Conservation (phyloP, 2,797 vertebrate species). For the Hydrophis major region DNA sequence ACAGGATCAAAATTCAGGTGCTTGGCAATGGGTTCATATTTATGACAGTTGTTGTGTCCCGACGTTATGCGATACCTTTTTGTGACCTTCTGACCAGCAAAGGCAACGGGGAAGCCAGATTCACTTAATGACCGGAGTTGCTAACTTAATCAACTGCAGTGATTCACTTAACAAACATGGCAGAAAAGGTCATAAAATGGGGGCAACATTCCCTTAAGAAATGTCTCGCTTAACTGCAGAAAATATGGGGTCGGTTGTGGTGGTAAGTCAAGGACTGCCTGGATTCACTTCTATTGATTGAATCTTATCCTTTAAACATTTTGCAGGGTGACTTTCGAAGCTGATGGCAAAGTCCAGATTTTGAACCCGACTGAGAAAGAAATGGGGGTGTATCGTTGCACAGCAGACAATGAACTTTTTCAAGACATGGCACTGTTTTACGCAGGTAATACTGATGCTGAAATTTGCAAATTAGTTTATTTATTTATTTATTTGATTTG, state of each 20-base stretch:
- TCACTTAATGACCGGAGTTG: background rate
- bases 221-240: background rate
- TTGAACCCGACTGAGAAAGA: constrained; percentile 73
- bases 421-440: constrained; percentile 74
- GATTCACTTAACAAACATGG: background rate
- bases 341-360: constrained; percentile 73
- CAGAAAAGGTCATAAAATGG: background rate
- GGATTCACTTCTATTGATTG: background rate
- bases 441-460: constrained; percentile 72
- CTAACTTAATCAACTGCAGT: background rate
- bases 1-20: background rate
- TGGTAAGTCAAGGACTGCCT: background rate
- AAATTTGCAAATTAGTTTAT: background rate
- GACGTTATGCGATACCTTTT: fast-evolving
- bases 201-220: background rate
- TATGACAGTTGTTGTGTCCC: background rate
- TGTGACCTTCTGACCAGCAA: background rate
- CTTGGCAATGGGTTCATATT: background rate
- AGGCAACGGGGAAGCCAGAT: background rate
- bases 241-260: background rate
- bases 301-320: background rate
- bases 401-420: constrained; percentile 72
- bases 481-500: no score
- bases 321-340: constrained; percentile 74
- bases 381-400: constrained; percentile 81